phyloP scores from a whole-genome alignment of 1,140 invertebrate genomes.

The Hyphantria cunea region DNA sequence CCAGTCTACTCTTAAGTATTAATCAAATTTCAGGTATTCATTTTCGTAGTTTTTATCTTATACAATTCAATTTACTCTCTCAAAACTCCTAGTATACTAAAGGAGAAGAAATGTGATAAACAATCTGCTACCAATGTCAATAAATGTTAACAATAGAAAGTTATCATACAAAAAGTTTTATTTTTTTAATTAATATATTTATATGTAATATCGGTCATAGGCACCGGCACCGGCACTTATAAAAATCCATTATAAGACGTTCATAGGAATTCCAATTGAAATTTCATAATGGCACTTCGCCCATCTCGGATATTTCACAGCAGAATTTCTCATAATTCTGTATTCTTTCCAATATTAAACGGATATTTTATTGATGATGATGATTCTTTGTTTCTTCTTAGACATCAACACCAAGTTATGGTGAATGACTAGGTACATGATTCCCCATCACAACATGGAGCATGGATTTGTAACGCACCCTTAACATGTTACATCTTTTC shows the following conservation, averaged over 20 bases:
- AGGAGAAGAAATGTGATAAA: no score
- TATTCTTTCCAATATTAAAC: constrained; percentile 23
- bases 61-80: no score
- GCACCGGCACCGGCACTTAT: background rate
- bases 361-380: constrained; percentile 17
- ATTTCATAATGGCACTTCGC: constrained; percentile 13
- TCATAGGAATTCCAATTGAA: constrained; percentile 17
- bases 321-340: constrained; percentile 18
- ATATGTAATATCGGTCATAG: no score
- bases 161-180: no score
- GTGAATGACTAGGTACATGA: background rate
- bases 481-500: constrained; percentile 22
- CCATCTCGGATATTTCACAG: constrained; percentile 12
- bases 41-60: no score
- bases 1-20: no score
- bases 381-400: constrained; percentile 11
- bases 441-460: background rate
- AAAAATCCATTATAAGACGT: constrained; percentile 10
- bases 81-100: no score
- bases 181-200: no score
- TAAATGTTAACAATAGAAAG: no score
- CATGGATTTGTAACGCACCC: background rate
- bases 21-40: no score
- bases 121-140: no score
- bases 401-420: constrained; percentile 12